A percentile compares a stretch with the other conserved stretches of the same genome.
These are phyloP conservation scores for Pollenia angustigena DNA, from an alignment of 2,888 invertebrate genomes.

Conservation along the genomic window DNA sequence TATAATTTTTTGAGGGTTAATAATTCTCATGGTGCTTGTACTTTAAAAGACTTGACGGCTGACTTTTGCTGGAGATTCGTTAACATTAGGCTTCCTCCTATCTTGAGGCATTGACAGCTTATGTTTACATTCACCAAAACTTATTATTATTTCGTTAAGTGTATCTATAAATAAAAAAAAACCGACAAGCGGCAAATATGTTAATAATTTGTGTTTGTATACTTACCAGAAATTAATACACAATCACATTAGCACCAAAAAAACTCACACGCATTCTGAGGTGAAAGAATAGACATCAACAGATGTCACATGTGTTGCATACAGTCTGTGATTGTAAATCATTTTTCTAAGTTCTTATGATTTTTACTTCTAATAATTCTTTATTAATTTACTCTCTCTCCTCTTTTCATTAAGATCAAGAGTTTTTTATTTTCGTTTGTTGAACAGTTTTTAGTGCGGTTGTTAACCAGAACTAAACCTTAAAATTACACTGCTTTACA, in stretches of 20 bases:
- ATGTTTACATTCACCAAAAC: too few species aligned
- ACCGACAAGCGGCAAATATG: constrained; percentile 11
- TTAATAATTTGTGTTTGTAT: constrained; percentile 15
- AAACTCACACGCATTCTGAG: not conserved
- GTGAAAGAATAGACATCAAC: constrained; percentile 37
- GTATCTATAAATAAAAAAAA: not conserved
- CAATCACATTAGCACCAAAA: not conserved
- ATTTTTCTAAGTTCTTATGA: constrained; percentile 72
- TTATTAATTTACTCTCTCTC: not conserved
- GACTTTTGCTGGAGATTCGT: too few species aligned
- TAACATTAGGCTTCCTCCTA: too few species aligned
- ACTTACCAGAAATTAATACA: not conserved
- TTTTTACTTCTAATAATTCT: constrained; percentile 21
- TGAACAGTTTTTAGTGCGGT: too few species aligned
- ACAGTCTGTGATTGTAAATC: constrained; percentile 74
- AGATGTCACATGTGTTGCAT: constrained; percentile 70
- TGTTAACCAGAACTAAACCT: too few species aligned
- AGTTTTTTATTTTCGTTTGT: too few species aligned
- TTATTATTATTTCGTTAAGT: not conserved
- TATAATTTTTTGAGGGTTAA: too few species aligned
- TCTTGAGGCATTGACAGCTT: too few species aligned
- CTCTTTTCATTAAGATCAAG: too few species aligned
- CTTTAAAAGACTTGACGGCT: too few species aligned
- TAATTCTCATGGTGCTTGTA: too few species aligned
- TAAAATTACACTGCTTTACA: too few species aligned